Percentiles rank a stretch among this genome's conserved stretches.
phyloP scores from a whole-genome alignment of 2,113 vertebrate genomes.

The Nannobrachium achirus region DNA sequence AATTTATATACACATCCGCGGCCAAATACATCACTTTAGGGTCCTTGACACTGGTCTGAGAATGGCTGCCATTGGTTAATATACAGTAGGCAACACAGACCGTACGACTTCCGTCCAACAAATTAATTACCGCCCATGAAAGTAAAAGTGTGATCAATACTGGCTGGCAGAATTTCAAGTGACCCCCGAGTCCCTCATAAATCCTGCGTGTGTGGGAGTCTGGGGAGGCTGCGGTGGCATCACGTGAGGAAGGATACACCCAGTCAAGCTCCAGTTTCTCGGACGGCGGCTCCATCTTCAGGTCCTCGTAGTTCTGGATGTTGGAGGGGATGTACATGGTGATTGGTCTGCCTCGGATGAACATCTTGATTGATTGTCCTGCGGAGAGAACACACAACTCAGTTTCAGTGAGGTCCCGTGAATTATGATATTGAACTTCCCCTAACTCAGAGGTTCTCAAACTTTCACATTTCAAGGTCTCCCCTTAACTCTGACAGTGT shows the following conservation, averaged over 20 bases:
- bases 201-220: no score
- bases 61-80: no score
- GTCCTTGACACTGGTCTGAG: no score
- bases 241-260: slow-evolving; percentile 87
- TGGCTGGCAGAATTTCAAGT: slow-evolving; percentile 16
- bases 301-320: slow-evolving; percentile 87
- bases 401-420: no score
- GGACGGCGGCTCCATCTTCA: slow-evolving; percentile 85
- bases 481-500: no score
- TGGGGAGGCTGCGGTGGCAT: no score
- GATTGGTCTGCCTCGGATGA: slow-evolving; percentile 90
- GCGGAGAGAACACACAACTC: slow-evolving; percentile 34
- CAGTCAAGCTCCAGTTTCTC: slow-evolving; percentile 90
- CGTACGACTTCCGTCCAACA: neutral
- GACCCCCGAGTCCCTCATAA: neutral
- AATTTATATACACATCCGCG: no score
- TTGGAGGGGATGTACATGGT: slow-evolving; percentile 93
- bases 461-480: no score
- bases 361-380: slow-evolving; percentile 91
- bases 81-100: neutral
- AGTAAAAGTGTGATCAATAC: neutral
- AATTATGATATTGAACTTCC: no score
- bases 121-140: neutral
- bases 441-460: no score
- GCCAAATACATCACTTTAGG: no score